A percentile compares a stretch with the other conserved stretches of the same genome.
These are phyloP conservation scores for Aptenodytes forsteri DNA, from an alignment of 2,113 vertebrate genomes.

Conservation along the genomic window DNA sequence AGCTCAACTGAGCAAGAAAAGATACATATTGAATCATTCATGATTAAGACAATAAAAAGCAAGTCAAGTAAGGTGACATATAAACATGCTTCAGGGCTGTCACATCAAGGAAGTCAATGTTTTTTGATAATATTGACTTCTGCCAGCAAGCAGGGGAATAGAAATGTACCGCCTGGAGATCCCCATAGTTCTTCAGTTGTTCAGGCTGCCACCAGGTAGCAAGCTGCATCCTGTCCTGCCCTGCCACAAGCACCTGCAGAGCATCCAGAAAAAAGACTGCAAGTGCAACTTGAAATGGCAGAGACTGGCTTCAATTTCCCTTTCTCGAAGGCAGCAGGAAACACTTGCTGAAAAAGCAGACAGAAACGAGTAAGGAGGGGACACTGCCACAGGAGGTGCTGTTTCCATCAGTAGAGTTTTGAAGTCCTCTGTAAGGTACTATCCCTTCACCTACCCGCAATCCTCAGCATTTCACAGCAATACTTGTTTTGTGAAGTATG, in stretches of 20 bases:
- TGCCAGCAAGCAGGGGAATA: background rate
- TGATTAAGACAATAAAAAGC: constrained; percentile 45
- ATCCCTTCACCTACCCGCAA: background rate
- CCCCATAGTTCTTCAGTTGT: background rate
- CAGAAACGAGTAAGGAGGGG: background rate
- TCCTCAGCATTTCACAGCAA: background rate
- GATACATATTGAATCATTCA: constrained; percentile 7
- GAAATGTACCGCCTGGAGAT: background rate
- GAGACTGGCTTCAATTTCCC: background rate
- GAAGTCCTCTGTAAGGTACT: background rate
- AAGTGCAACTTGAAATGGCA: background rate
- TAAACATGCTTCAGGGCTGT: background rate
- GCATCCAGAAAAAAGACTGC: background rate
- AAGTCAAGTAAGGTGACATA: constrained; percentile 10
- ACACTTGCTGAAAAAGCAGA: background rate
- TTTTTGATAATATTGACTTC: background rate
- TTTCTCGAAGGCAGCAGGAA: background rate
- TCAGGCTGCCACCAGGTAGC: background rate
- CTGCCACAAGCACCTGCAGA: background rate
- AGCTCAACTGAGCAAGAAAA: background rate
- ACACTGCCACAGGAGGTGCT: background rate
- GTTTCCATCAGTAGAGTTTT: background rate
- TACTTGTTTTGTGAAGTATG: background rate
- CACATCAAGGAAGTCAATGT: background rate
- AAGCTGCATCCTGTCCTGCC: background rate